Evolutionary conservation across 2,113 vertebrate species (phyloP), one percentile per base, ranked within the genome.

Genomic region (Proteles cristata): DNA sequence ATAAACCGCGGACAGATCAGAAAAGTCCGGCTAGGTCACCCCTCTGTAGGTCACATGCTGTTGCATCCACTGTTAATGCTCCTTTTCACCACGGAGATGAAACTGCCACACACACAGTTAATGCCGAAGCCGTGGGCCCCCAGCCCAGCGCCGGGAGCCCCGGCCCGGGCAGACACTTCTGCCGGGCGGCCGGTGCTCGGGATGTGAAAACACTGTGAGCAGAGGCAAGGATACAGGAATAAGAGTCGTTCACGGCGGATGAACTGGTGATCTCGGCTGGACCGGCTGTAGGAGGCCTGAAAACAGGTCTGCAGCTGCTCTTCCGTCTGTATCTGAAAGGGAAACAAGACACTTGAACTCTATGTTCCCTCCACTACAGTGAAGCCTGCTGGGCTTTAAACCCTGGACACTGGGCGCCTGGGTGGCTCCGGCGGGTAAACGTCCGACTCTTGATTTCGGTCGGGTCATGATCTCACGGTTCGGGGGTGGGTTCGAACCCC

Each of bases 201-300:
- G 11, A 7, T 0, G 26, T 7, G 15, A 26, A 31, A 14, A 21
- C 31, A 17, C 0, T 0, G 2, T 25, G 26, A 12, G 26, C 1
- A 1, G 23, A 61, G 43, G 71, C 73, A 98, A 99, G 99, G 99
- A 99, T 99, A 99, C 99, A 97, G 77, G 99, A 99, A 63, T 99
- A 99, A 85, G 99, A 99, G 87, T 99, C 99, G 71, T 99, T 99
- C 65, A 99, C 98, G 21, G 99, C 98, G 71, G 99, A 99, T 83
- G 99, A 90, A 84, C 99, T 98, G 21, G 99, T 99, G 86, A 99
- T 98, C 88, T 99, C 98, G 19, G 98, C 94, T 33, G 97, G 65
- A 15, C 98, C 98, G 0, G 98, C 82, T 84, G 98, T 98, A 3
- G 95, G n/a, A 58, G 99, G 98, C 83, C 98, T 97, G 50, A 97